Percentiles rank a stretch among this genome's conserved stretches.
These are phyloP conservation scores for Spinus pinus DNA, from an alignment of 2,797 vertebrate species.

Conservation along the genomic window DNA sequence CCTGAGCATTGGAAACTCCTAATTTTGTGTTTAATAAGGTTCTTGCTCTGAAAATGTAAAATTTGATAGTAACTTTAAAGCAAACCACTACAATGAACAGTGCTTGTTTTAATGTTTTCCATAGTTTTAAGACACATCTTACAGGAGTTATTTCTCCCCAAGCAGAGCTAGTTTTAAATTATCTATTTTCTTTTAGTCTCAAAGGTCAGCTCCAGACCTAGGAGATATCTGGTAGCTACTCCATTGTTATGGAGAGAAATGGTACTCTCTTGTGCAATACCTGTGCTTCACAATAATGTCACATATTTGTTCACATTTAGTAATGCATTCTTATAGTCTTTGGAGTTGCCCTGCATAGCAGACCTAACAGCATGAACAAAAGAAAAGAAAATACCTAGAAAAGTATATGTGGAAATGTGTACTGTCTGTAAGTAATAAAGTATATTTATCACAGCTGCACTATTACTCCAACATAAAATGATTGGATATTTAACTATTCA, in stretches of 20 bases:
- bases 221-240: neutral
- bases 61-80: neutral
- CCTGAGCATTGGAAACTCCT: neutral
- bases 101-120: neutral
- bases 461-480: neutral
- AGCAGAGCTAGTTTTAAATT: neutral
- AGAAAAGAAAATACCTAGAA: neutral
- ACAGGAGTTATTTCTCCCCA: neutral
- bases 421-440: neutral
- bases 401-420: neutral
- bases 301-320: neutral
- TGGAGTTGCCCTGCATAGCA: neutral
- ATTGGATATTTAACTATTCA: neutral
- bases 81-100: neutral
- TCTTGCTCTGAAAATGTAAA: neutral
- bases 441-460: neutral
- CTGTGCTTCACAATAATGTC: neutral
- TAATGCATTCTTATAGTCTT: neutral
- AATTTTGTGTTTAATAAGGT: neutral
- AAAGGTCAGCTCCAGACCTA: neutral
- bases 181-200: neutral
- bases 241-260: neutral
- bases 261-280: neutral
- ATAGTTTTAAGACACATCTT: neutral
- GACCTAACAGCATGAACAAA: neutral